Evolutionary conservation across 1,140 invertebrate species (phyloP).

Genomic region (Lucilia sericata): DNA sequence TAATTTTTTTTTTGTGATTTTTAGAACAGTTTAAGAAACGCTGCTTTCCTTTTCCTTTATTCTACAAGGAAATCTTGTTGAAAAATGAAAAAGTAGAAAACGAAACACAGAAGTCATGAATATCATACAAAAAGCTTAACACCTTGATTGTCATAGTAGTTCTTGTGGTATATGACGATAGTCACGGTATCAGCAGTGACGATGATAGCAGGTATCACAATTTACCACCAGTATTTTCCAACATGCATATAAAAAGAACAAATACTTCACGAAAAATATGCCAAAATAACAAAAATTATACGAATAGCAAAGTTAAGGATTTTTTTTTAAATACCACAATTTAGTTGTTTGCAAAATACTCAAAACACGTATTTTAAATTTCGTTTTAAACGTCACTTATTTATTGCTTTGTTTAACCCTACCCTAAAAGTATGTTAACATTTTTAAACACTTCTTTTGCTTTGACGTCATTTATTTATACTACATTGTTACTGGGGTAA

Average conservation of each 20-base stretch:
- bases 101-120: background rate
- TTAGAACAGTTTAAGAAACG: too few relatives aligned
- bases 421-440: too few relatives aligned
- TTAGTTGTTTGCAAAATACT: background rate
- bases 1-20: too few relatives aligned
- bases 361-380: background rate
- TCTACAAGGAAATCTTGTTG: background rate
- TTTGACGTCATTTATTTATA: background rate
- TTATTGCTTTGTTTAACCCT: background rate
- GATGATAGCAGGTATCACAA: too few relatives aligned
- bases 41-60: too few relatives aligned
- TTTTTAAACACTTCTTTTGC: background rate
- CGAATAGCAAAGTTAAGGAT: background rate
- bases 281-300: too few relatives aligned
- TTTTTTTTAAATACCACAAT: background rate
- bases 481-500: background rate
- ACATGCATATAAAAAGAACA: background rate
- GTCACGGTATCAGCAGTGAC: too few relatives aligned
- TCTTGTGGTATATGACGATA: too few relatives aligned
- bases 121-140: conserved; percentile 7
- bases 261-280: background rate
- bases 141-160: background rate
- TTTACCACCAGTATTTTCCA: too few relatives aligned
- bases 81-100: background rate
- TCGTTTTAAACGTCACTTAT: background rate